Evolutionary conservation across 2,797 vertebrate genomes (phyloP).

Genomic region (Nannoperca australis): DNA sequence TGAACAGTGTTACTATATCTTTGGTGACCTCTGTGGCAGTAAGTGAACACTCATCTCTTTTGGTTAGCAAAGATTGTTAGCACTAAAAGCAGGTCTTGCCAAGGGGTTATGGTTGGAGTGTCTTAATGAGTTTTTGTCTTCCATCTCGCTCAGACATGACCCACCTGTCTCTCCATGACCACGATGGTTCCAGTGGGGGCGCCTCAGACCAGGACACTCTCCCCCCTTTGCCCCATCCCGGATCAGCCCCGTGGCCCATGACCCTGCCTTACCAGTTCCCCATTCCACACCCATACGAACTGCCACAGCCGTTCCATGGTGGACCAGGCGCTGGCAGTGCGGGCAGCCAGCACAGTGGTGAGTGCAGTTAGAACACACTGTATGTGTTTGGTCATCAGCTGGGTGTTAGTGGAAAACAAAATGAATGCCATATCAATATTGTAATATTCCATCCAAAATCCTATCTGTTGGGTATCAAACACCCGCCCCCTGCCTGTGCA

Average conservation of each 20-base stretch:
- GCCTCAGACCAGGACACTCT: constrained; percentile 98
- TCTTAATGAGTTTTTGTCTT: background rate
- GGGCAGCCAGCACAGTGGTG: constrained; percentile 98
- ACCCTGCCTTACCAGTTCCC: constrained; percentile 97
- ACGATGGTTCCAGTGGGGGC: constrained; percentile 96
- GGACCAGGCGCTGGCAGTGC: constrained; percentile 92
- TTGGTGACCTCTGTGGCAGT: constrained; percentile 98
- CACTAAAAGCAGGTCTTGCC: background rate
- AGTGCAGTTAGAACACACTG: constrained; percentile 46
- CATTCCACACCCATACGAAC: constrained; percentile 92
- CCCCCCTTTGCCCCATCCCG: constrained; percentile 94
- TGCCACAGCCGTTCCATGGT: constrained; percentile 89
- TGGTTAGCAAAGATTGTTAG: background rate
- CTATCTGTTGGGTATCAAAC: background rate
- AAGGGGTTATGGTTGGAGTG: too few species aligned
- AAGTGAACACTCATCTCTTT: constrained; percentile 63
- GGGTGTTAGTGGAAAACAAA: background rate
- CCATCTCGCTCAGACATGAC: constrained; percentile 90
- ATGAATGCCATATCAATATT: background rate
- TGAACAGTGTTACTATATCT: constrained; percentile 98
- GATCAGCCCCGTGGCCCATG: constrained; percentile 96
- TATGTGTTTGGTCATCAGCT: background rate
- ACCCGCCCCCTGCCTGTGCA: background rate
- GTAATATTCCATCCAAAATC: background rate
- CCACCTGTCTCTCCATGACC: constrained; percentile 95